Base-by-base conservation (phyloP, 2,888 invertebrate species). In the Ganaspis brasiliensis region DNA sequence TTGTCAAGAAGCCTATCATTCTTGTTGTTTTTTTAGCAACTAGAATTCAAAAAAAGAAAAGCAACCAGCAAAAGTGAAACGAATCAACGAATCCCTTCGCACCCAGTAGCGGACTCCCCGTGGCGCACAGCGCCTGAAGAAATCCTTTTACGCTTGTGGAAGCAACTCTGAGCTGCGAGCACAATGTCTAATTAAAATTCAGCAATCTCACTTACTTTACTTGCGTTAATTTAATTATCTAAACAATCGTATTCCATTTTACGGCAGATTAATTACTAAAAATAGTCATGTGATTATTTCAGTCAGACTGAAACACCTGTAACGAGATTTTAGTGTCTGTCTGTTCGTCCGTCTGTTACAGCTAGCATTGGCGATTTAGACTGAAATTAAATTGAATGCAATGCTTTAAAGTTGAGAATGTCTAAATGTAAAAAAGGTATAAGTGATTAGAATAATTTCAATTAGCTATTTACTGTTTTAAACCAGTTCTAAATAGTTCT, bases 211-310 rank as follows among this genome's bases (percentile, higher is more conserved):
- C 72, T 75, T 81, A 80, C 83, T 79, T n/a, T n/a, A n/a, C 82
- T 83, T 80, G 79, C 84, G 85, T 85, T 85, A 85, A 88, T 87
- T 88, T 85, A 85, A 88, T 88, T 87, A 87, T 84, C 84, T 82
- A 80, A 83, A 84, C 81, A 84, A 79, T 24, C 56, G 12, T n/a
- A 57, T 26, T n/a, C n/a, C n/a, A n/a, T n/a, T n/a, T n/a, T n/a
- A n/a, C n/a, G n/a, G n/a, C n/a, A n/a, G n/a, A n/a, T n/a, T n/a
- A n/a, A n/a, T n/a, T n/a, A n/a, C n/a, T n/a, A n/a, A n/a, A n/a
- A n/a, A n/a, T n/a, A n/a, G n/a, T n/a, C n/a, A n/a, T n/a, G n/a
- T n/a, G n/a, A n/a, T n/a, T n/a, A n/a, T n/a, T n/a, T n/a, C n/a
- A n/a, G n/a, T n/a, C n/a, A n/a, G n/a, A n/a, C n/a, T n/a, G n/a